Conservation (phyloP, 2,113 vertebrate genomes). For the Proterorhinus semilunaris region DNA sequence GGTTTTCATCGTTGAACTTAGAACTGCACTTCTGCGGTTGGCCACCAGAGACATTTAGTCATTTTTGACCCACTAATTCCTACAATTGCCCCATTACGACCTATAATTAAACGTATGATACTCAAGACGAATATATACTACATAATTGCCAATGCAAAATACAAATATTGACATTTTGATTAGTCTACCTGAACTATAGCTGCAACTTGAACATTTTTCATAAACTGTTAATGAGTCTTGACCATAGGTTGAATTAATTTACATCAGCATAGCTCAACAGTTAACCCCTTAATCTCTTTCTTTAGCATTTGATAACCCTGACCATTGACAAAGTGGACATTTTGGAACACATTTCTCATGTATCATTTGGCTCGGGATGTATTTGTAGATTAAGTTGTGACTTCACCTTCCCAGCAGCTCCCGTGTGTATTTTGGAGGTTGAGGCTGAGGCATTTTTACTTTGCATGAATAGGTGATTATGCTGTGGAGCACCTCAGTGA, state of each 20-base stretch:
- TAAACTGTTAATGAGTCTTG: no score
- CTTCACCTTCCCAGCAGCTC: constrained; percentile 55
- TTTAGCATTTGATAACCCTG: no score
- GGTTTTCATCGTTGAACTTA: constrained; percentile 30
- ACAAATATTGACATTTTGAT: no score
- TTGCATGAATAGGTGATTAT: constrained; percentile 75
- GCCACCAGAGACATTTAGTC: constrained; percentile 30
- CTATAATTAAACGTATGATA: no score
- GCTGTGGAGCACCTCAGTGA: constrained; percentile 36
- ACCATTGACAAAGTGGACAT: constrained; percentile 1
- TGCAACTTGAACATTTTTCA: no score
- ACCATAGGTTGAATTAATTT: no score
- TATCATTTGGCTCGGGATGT: constrained; percentile 57
- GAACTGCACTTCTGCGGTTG: constrained; percentile 31
- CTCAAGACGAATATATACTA: no score
- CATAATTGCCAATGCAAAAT: no score
- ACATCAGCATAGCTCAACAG: no score
- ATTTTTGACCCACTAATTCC: constrained; percentile 51
- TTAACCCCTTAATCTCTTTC: no score
- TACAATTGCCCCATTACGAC: constrained; percentile 12
- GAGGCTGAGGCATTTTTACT: constrained; percentile 61
- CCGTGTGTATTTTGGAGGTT: constrained; percentile 67
- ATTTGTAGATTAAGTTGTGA: constrained; percentile 55
- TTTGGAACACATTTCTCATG: constrained; percentile 9
- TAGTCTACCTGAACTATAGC: no score